These are phyloP conservation scores for Tinea pellionella DNA, from an alignment of 2,888 invertebrate genomes.

Conservation along the genomic window DNA sequence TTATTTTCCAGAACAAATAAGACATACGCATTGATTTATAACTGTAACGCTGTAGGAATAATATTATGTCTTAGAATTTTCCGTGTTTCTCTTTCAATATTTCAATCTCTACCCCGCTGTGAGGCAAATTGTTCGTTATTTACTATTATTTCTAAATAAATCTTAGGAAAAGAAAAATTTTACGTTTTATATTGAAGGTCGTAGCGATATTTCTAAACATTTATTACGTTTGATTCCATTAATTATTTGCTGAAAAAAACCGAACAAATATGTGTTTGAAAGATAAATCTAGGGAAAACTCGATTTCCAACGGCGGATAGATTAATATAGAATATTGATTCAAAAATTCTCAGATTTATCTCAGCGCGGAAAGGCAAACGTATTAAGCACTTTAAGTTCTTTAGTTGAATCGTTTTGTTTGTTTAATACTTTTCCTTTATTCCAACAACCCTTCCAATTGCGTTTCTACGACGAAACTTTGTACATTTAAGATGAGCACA, in stretches of 20 bases:
- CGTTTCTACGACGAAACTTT: not conserved
- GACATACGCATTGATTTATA: conserved; percentile 6
- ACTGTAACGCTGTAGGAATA: not conserved
- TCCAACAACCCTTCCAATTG: not conserved
- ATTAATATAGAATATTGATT: not conserved
- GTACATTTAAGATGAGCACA: not conserved
- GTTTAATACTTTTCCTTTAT: not conserved
- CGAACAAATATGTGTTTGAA: no score
- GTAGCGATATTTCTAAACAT: not conserved
- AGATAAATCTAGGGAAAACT: no score
- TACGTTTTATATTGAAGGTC: not conserved
- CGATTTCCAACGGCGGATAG: not conserved
- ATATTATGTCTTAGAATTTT: not conserved
- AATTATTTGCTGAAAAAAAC: not conserved
- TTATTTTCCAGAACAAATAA: conserved; percentile 5
- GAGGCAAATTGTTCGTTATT: conserved; percentile 10
- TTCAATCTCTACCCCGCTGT: conserved; percentile 9
- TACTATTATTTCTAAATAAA: conserved; percentile 1
- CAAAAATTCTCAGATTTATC: not conserved
- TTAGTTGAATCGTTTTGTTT: not conserved
- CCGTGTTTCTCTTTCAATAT: conserved; percentile 8
- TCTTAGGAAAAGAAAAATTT: not conserved
- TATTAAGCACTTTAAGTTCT: not conserved
- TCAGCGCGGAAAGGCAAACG: not conserved
- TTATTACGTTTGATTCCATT: not conserved